Evolutionary conservation across 2,797 vertebrate species (phyloP).

Genomic region (Spinus olivaceus): DNA sequence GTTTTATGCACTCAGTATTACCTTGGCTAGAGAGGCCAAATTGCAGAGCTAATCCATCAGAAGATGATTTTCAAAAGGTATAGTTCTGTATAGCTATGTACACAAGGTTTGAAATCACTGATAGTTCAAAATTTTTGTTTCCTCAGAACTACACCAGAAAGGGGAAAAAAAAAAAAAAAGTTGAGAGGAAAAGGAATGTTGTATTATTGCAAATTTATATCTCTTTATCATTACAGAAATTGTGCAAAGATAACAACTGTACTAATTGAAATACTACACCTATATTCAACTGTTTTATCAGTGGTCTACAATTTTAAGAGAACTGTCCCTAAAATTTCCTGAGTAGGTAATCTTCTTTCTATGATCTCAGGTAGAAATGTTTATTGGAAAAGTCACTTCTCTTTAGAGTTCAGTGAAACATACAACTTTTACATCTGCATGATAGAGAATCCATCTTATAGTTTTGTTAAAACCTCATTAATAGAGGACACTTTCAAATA

Average conservation of each 20-base stretch:
- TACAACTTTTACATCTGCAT: not conserved
- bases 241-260: not conserved
- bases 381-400: not conserved
- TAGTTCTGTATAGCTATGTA: not conserved
- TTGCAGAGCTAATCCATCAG: not conserved
- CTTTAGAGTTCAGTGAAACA: not conserved
- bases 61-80: not conserved
- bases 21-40: not conserved
- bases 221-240: not conserved
- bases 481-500: not conserved
- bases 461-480: not conserved
- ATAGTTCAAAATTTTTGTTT: not conserved
- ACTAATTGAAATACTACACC: not conserved
- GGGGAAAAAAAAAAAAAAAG: too few species aligned
- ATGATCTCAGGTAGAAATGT: not conserved
- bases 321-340: not conserved
- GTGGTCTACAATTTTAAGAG: not conserved
- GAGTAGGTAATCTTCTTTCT: not conserved
- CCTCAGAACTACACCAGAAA: not conserved
- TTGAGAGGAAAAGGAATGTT: not conserved
- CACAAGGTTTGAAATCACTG: not conserved
- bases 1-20: not conserved
- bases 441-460: not conserved
- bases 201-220: not conserved
- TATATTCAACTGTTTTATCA: not conserved